Evolutionary conservation across 1,140 invertebrate species (phyloP), one percentile per base, ranked within the genome.

Genomic region (Oscheius sp.): DNA sequence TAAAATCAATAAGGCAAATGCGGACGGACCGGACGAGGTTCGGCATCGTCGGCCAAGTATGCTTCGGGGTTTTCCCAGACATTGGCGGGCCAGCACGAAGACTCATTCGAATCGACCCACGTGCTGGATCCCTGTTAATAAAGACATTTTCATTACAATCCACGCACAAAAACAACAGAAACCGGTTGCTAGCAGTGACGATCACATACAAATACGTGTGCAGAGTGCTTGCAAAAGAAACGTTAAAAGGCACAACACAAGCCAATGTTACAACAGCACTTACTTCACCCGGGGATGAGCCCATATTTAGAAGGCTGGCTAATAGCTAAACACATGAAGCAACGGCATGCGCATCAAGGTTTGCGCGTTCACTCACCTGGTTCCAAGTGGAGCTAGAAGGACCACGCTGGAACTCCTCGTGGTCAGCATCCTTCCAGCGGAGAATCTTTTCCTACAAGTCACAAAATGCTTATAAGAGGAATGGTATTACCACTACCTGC

Each of bases 351-450:
- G 7, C 23, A 13, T 55, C 15, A 55, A 55, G 7, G 23, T 23
- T 55, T n/a, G n/a, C n/a, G n/a, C n/a, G n/a, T n/a, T n/a, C n/a
- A n/a, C n/a, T n/a, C n/a, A 55, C 49, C 49, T 55, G 49, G 23
- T 55, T 55, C 49, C 49, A 55, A 55, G 49, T 55, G 7, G 49
- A 55, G 4, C 15, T 13, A 23, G 7, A 20, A 26, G 49, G 49
- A 20, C 49, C 49, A 7, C 28, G 15, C 23, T 55, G 49, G 49
- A 55, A 55, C 3, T 69, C 69, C n/a, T 71, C 70, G 68, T 45
- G 4, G n/a, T 73, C 70, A 10, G 18, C 31, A 20, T 71, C 64
- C 29, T 73, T 73, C 70, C 70, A 73, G n/a, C 70, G n/a, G 15
- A 28, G 38, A 36, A 73, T 73, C 31, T 73, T 64, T 15, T 73